Percentiles rank a stretch among this genome's conserved stretches.
Evolutionary conservation across 2,888 invertebrate species (phyloP).

Genomic region (Mesoligia furuncula): DNA sequence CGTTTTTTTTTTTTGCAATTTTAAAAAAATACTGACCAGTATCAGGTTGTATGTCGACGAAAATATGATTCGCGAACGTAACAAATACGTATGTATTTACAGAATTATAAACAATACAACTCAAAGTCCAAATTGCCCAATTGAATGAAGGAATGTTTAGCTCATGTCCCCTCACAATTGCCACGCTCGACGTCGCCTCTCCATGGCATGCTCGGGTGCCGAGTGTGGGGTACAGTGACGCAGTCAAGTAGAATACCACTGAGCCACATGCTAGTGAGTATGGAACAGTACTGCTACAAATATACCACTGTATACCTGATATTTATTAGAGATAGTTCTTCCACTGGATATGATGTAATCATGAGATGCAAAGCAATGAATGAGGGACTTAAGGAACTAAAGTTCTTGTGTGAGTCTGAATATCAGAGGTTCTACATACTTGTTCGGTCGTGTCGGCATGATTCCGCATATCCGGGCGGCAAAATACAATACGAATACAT

Average conservation of each 20-base stretch:
- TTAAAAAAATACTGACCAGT: background rate
- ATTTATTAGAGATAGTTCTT: background rate
- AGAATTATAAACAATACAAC: background rate
- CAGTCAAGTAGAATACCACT: constrained; percentile 62
- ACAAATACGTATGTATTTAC: too few relatives aligned
- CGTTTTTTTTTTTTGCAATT: background rate
- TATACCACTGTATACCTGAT: background rate
- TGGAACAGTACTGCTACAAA: constrained; percentile 63
- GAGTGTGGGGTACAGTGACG: constrained; percentile 69
- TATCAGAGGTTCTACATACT: background rate
- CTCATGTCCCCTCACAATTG: constrained; percentile 62
- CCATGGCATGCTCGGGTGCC: constrained; percentile 59
- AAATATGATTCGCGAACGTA: background rate
- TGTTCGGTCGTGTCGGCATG: too few relatives aligned
- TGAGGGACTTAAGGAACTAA: background rate
- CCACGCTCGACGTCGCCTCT: constrained; percentile 59
- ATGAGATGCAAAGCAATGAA: background rate
- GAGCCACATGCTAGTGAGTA: constrained; percentile 42
- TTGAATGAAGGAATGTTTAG: background rate
- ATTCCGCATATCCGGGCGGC: too few relatives aligned
- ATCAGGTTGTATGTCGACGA: background rate
- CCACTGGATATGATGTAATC: background rate
- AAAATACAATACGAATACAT: too few relatives aligned
- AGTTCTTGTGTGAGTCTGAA: background rate
- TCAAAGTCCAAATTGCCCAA: background rate